Conservation (phyloP, 2,797 vertebrate species). For the Fistularia commersonii region DNA sequence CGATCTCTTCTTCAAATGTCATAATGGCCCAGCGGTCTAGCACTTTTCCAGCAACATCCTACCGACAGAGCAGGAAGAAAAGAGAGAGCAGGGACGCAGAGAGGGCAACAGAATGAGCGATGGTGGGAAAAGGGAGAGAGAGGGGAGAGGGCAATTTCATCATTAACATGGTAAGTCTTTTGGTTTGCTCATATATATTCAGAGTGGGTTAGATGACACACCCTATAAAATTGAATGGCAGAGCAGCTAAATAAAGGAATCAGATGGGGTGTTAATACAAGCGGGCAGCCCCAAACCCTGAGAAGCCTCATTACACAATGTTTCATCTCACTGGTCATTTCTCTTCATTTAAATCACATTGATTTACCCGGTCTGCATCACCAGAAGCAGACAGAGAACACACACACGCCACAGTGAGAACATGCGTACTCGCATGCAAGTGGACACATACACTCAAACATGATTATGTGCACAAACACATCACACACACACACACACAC, state of each 20-base stretch:
- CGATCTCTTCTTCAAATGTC: slow-evolving; percentile 94
- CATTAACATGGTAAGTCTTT: slow-evolving; percentile 52
- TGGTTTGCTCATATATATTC: slow-evolving; percentile 58
- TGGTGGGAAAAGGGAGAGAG: slow-evolving; percentile 1
- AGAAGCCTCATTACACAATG: slow-evolving; percentile 62
- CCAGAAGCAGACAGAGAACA: slow-evolving; percentile 20
- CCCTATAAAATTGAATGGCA: slow-evolving; percentile 54
- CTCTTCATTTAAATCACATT: slow-evolving; percentile 80
- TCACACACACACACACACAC: neutral
- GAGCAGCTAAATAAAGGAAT: slow-evolving; percentile 60
- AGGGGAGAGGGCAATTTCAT: slow-evolving; percentile 35
- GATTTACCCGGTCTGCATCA: slow-evolving; percentile 67
- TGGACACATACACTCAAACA: slow-evolving; percentile 1
- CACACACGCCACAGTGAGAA: slow-evolving; percentile 5
- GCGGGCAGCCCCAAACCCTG: slow-evolving; percentile 39
- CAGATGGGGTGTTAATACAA: slow-evolving; percentile 50
- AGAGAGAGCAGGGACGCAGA: neutral
- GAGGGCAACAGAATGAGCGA: slow-evolving; percentile 7
- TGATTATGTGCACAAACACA: slow-evolving; percentile 17
- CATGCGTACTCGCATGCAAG: neutral
- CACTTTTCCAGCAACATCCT: slow-evolving; percentile 96
- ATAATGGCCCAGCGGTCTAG: slow-evolving; percentile 97
- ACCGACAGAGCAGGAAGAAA: slow-evolving; percentile 13
- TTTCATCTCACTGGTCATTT: slow-evolving; percentile 72
- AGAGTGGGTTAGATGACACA: slow-evolving; percentile 39